These are phyloP conservation scores for Caenorhabditis afra DNA, from an alignment of 2,888 invertebrate species.

Conservation along the genomic window DNA sequence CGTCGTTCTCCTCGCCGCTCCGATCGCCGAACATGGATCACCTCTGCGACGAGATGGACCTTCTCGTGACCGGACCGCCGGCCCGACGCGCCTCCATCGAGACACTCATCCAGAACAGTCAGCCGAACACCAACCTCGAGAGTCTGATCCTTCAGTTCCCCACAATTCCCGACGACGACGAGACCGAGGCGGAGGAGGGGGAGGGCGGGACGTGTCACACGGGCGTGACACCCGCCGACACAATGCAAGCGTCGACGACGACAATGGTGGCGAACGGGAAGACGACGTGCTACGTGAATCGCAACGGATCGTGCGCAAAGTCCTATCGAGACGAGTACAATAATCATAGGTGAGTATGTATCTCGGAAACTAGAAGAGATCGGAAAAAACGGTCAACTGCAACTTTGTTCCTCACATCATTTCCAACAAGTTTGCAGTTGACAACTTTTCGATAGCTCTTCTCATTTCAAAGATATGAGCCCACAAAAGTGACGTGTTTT, in stretches of 20 bases:
- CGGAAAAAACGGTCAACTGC: too few species aligned
- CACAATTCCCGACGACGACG: constrained; percentile 35
- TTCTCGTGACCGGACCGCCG: constrained; percentile 40
- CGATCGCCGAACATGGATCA: constrained; percentile 56
- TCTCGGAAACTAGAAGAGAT: too few species aligned
- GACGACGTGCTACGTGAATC: constrained; percentile 23
- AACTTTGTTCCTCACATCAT: too few species aligned
- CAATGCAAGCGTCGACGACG: constrained; percentile 47
- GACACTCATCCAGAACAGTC: constrained; percentile 61
- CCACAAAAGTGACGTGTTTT: too few species aligned
- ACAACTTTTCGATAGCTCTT: too few species aligned
- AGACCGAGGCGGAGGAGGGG: constrained; percentile 15
- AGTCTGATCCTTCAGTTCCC: constrained; percentile 57
- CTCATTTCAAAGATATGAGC: too few species aligned
- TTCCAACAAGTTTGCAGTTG: too few species aligned
- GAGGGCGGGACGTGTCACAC: background rate
- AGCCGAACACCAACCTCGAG: constrained; percentile 54
- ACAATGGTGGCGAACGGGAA: constrained; percentile 55
- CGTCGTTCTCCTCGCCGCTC: constrained; percentile 64
- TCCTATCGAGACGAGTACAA: constrained; percentile 16
- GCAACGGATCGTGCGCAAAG: constrained; percentile 47
- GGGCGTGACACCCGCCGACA: background rate
- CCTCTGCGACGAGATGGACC: constrained; percentile 42
- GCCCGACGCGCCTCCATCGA: constrained; percentile 64
- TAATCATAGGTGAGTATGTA: constrained; percentile 11